Base-by-base conservation (phyloP, 2,888 invertebrate genomes). In the Melinaea marsaeus region DNA sequence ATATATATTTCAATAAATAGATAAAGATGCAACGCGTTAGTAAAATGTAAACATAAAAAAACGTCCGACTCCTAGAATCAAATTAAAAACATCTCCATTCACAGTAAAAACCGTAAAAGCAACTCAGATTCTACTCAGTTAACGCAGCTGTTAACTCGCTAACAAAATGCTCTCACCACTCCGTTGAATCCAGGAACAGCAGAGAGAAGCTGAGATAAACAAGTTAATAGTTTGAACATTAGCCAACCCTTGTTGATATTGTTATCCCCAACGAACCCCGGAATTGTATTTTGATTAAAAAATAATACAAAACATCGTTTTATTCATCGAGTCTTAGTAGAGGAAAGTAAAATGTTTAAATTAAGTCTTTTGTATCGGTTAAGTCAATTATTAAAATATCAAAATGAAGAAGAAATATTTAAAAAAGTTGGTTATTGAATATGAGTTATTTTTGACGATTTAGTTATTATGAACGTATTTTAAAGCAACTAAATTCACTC, bases 141-240 rank as follows among this genome's bases (percentile, higher is more conserved):
- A 51, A 51, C 51, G 51, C 51, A 6, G 11, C 22, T 51, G 22
- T 51, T 51, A 51, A 51, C 51, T 51, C 51, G 51, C 51, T 51
- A 32, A 32, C 51, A 32, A 51, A 51, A 51, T 51, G 51, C 32
- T 6, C 51, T 51, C 51, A 51, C 22, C 51, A 51, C 51, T 51
- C 32, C 51, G 51, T 11, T 51, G 51, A 32, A 51, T 32, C 11
- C 51, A 51, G 32, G 32, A 51, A 51, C 32, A 51, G 32, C 51
- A 51, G 51, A 51, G 51, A 51, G 32, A 51, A 51, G 22, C 51
- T 51, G 51, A 51, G 51, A 51, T 51, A 51, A 51, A 51, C 51
- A 51, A 51, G 51, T 51, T 51, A 51, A 51, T 32, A 51, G 51
- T 51, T 51, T 22, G 51, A 32, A 51, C 51, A 51, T 51, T 51